These are phyloP conservation scores for Allophyes oxyacanthae DNA, from an alignment of 2,888 invertebrate genomes.

Conservation along the genomic window DNA sequence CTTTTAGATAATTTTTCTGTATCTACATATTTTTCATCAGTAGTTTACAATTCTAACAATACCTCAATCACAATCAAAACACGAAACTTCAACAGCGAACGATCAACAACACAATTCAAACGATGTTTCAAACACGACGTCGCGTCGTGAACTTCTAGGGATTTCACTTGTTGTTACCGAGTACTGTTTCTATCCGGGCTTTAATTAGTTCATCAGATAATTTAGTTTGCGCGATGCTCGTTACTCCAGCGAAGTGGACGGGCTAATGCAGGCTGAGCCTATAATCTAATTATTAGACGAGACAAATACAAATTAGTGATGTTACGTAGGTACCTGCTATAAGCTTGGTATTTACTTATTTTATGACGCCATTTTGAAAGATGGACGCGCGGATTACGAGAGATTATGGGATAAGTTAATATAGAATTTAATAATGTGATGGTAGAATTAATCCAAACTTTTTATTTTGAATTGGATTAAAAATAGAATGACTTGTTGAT, in stretches of 20 bases:
- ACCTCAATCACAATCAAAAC: conserved; percentile 33
- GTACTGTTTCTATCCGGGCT: conserved; percentile 69
- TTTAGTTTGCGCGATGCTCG: conserved; percentile 80
- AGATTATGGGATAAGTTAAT: no score
- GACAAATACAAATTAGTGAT: conserved; percentile 80
- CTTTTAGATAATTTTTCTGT: no score
- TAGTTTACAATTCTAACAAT: neutral
- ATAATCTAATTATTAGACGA: conserved; percentile 79
- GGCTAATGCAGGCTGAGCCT: conserved; percentile 78
- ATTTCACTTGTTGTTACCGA: conserved; percentile 71
- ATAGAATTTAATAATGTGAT: no score
- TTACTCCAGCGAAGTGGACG: conserved; percentile 77
- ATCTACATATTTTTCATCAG: no score
- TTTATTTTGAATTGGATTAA: no score
- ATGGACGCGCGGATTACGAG: conserved; percentile 9
- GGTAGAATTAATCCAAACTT: no score
- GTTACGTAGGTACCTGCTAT: conserved; percentile 55
- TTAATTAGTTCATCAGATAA: conserved; percentile 84
- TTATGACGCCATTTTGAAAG: conserved; percentile 28
- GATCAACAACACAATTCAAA: conserved; percentile 28
- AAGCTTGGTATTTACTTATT: conserved; percentile 23
- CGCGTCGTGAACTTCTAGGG: conserved; percentile 41
- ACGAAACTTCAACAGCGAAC: conserved; percentile 27
- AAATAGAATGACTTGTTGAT: no score
- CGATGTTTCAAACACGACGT: conserved; percentile 41